A percentile compares a stretch with the other conserved stretches of the same genome.
Evolutionary conservation across 2,888 invertebrate genomes (phyloP).

Genomic region (Acronicta leporina): DNA sequence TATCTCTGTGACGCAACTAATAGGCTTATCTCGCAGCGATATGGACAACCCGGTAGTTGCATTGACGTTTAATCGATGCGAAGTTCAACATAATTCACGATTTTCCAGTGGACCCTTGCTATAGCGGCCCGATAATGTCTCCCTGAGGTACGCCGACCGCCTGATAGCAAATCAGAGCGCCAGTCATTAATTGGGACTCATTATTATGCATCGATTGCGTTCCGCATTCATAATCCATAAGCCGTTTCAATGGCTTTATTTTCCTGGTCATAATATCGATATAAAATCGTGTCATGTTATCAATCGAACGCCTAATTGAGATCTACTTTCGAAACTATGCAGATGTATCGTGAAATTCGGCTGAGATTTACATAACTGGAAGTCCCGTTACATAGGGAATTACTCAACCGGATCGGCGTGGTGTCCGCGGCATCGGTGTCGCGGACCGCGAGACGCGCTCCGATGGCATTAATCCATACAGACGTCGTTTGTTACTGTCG

Average conservation of each 20-base stretch:
- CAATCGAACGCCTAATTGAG: constrained; percentile 74
- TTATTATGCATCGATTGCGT: constrained; percentile 66
- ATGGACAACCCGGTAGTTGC: constrained; percentile 70
- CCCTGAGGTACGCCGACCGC: constrained; percentile 64
- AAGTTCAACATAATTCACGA: constrained; percentile 64
- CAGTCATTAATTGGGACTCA: constrained; percentile 69
- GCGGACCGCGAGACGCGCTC: constrained; percentile 44
- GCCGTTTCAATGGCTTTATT: constrained; percentile 58
- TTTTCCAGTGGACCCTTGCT: constrained; percentile 44
- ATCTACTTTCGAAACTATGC: constrained; percentile 82
- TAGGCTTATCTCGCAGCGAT: constrained; percentile 67
- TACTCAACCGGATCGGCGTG: constrained; percentile 82
- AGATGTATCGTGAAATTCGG: constrained; percentile 84
- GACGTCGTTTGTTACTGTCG: constrained; percentile 80
- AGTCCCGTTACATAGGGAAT: constrained; percentile 86
- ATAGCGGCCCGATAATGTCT: constrained; percentile 61
- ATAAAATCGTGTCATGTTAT: constrained; percentile 59
- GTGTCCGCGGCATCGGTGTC: constrained; percentile 57
- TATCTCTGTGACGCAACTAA: constrained; percentile 62
- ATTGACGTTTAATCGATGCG: constrained; percentile 71
- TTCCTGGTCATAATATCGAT: constrained; percentile 57
- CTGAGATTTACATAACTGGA: constrained; percentile 87
- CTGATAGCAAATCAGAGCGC: constrained; percentile 64
- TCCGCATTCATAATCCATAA: constrained; percentile 66
- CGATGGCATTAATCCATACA: constrained; percentile 74